Evolutionary conservation across 92 coral and sea anemone species (phyloP).

Genomic region (Palythoa heliodiscus): DNA sequence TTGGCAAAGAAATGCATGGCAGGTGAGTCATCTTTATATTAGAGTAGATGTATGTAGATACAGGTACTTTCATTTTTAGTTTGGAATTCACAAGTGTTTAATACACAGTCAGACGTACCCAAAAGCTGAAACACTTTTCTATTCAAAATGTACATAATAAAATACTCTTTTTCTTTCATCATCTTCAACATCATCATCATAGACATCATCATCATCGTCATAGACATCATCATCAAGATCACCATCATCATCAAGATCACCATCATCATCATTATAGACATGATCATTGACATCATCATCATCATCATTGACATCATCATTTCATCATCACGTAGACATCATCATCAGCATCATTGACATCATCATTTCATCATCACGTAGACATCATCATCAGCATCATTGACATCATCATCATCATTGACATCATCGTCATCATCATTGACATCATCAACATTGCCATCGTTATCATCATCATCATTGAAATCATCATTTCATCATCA

Average conservation of each 20-base stretch:
- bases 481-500: not conserved
- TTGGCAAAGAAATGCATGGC: conserved; percentile 99
- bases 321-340: not conserved
- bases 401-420: not conserved
- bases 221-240: too few relatives aligned
- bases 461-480: not conserved
- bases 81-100: too few relatives aligned
- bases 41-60: not conserved
- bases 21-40: conserved; percentile 56
- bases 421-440: not conserved
- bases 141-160: too few relatives aligned
- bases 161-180: too few relatives aligned
- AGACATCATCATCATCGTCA: too few relatives aligned
- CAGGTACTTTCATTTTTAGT: not conserved
- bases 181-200: too few relatives aligned
- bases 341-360: not conserved
- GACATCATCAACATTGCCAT: not conserved
- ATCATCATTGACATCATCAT: not conserved
- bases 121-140: too few relatives aligned
- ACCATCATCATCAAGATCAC: too few relatives aligned
- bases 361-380: not conserved
- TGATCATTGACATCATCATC: too few relatives aligned
- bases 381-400: too few relatives aligned
- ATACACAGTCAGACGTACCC: too few relatives aligned
- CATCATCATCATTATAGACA: not conserved